These are phyloP conservation scores for Eustalomyia histrio DNA, from an alignment of 2,888 invertebrate genomes.

Conservation along the genomic window DNA sequence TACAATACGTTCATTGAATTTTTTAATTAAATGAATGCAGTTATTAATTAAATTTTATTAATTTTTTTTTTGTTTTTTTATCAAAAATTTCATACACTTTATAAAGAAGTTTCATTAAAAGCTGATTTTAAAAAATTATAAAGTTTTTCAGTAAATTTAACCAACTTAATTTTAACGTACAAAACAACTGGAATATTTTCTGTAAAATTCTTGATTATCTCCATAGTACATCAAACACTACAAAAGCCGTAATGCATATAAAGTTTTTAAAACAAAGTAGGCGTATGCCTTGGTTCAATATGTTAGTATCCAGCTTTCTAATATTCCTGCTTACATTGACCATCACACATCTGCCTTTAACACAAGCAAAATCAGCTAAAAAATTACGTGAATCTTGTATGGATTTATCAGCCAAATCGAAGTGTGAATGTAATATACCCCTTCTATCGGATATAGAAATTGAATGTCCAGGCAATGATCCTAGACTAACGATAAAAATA, in stretches of 20 bases:
- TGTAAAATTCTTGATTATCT: too few species aligned
- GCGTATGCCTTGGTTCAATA: neutral
- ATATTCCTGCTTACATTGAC: slow-evolving; percentile 17
- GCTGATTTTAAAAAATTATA: too few species aligned
- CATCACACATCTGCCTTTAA: slow-evolving; percentile 26
- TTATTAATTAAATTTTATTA: too few species aligned
- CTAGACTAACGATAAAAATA: slow-evolving; percentile 75
- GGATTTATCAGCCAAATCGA: slow-evolving; percentile 70
- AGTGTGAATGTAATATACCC: slow-evolving; percentile 75
- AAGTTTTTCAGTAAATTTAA: too few species aligned
- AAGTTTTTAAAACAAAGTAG: neutral
- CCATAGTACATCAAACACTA: neutral
- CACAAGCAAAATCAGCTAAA: slow-evolving; percentile 8
- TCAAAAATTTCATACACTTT: too few species aligned
- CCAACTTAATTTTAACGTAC: too few species aligned
- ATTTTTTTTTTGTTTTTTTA: too few species aligned
- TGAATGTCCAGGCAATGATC: slow-evolving; percentile 73
- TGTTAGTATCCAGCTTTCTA: neutral
- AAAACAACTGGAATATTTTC: too few species aligned
- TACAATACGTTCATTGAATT: too few species aligned
- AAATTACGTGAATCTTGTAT: slow-evolving; percentile 73
- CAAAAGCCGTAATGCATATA: neutral
- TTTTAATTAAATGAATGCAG: too few species aligned
- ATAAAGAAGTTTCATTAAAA: too few species aligned
- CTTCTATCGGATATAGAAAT: slow-evolving; percentile 76